A percentile compares a stretch with the other conserved stretches of the same genome.
These are phyloP conservation scores for Frankliniella fusca DNA, from an alignment of 2,888 invertebrate genomes.

Conservation along the genomic window DNA sequence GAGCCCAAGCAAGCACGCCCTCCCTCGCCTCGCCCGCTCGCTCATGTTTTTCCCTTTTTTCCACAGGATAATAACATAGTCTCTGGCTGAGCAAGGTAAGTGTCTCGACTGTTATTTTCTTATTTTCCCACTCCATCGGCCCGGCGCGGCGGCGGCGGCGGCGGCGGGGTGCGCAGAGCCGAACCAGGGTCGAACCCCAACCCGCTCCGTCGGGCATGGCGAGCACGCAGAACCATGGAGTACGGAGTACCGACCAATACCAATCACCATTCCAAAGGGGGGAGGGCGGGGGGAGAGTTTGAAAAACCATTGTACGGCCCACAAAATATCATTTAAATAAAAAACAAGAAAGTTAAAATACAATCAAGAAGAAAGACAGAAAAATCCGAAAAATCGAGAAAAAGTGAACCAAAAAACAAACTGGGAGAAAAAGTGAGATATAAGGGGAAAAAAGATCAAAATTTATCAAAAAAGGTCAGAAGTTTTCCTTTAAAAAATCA, in stretches of 20 bases:
- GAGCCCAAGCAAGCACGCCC: background rate
- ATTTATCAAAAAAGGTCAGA: too few species aligned
- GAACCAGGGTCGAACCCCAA: background rate
- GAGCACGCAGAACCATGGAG: background rate
- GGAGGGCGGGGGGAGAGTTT: background rate
- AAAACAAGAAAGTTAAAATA: too few species aligned
- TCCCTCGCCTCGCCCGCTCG: background rate
- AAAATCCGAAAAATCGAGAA: too few species aligned
- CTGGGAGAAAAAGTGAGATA: background rate
- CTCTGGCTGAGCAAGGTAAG: constrained; percentile 21
- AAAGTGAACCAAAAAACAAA: background rate
- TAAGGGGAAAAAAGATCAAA: too few species aligned
- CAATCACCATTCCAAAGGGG: background rate
- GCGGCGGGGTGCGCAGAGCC: background rate
- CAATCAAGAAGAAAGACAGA: too few species aligned
- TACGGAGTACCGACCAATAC: background rate
- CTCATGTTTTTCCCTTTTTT: constrained; percentile 23
- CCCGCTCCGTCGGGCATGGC: background rate
- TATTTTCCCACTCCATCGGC: background rate
- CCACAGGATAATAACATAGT: constrained; percentile 12
- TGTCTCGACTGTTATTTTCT: constrained; percentile 20
- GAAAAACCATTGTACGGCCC: background rate
- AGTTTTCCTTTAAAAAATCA: too few species aligned
- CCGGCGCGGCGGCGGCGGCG: background rate
- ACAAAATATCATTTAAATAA: too few species aligned